phyloP scores from a whole-genome alignment of 2,797 vertebrate species.

The Rhabdophis nuchalis region DNA sequence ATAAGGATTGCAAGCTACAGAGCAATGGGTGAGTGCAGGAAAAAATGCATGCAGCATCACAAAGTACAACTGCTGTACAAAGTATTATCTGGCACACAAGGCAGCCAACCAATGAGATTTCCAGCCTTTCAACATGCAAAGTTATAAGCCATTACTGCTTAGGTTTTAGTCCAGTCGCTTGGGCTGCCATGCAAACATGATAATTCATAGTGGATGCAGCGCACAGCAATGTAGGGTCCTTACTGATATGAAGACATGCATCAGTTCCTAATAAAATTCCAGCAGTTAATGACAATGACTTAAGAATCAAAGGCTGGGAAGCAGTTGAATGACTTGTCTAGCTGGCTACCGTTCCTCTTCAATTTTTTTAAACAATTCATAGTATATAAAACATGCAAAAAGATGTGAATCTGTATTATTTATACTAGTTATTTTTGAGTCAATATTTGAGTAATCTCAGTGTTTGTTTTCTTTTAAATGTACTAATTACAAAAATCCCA shows the following conservation, averaged over 20 bases:
- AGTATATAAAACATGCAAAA: conserved; percentile 3
- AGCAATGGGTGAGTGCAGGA: background rate
- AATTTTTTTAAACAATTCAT: background rate
- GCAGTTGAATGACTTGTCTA: background rate
- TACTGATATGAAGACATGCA: background rate
- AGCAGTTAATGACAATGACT: background rate
- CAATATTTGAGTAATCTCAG: background rate
- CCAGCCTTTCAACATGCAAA: background rate
- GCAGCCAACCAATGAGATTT: background rate
- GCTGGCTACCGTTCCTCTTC: background rate
- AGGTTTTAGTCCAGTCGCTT: background rate
- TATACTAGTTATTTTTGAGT: background rate
- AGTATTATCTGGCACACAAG: background rate
- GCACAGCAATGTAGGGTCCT: background rate
- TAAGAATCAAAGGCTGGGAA: background rate
- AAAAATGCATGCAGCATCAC: no score
- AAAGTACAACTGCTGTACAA: background rate
- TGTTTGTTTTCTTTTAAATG: background rate
- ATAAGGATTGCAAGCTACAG: background rate
- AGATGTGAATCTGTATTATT: background rate
- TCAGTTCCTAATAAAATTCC: background rate
- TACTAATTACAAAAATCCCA: background rate
- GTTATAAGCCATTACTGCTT: background rate
- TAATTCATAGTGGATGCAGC: background rate
- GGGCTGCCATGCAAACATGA: background rate